These are phyloP conservation scores for Philereme transversata DNA, from an alignment of 2,888 invertebrate genomes.

Conservation along the genomic window DNA sequence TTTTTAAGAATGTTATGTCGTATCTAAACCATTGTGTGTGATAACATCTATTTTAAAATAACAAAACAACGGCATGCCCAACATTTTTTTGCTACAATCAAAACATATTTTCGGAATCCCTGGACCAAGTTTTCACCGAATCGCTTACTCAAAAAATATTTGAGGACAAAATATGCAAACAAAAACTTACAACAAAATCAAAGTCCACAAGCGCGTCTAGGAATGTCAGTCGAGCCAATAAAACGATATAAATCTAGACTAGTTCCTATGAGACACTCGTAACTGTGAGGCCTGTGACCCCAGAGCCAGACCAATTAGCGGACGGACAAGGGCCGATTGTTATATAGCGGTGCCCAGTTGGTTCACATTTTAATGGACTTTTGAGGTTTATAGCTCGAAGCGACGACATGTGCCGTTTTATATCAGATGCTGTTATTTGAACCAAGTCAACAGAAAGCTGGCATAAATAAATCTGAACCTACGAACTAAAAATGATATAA, in stretches of 20 bases:
- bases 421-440: slow-evolving; percentile 2
- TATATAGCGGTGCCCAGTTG: slow-evolving; percentile 16
- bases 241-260: slow-evolving; percentile 22
- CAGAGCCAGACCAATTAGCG: slow-evolving; percentile 23
- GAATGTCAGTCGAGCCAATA: slow-evolving; percentile 22
- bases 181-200: slow-evolving; percentile 15
- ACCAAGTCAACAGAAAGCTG: no score
- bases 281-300: slow-evolving; percentile 33
- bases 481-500: no score
- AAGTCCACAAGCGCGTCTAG: slow-evolving; percentile 14
- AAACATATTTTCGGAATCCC: neutral
- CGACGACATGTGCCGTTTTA: slow-evolving; percentile 18
- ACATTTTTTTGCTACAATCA: no score
- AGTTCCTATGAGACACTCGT: slow-evolving; percentile 22
- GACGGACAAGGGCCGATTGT: slow-evolving; percentile 26
- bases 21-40: no score
- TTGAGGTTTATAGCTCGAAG: slow-evolving; percentile 23
- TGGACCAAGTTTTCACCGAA: slow-evolving; percentile 4
- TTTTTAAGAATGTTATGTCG: no score
- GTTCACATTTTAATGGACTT: slow-evolving; percentile 23
- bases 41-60: no score
- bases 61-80: no score
- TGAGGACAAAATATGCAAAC: slow-evolving; percentile 12
- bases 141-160: neutral
- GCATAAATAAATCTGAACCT: no score